phyloP scores from a whole-genome alignment of 2,888 invertebrate species.

The Volucella inanis region DNA sequence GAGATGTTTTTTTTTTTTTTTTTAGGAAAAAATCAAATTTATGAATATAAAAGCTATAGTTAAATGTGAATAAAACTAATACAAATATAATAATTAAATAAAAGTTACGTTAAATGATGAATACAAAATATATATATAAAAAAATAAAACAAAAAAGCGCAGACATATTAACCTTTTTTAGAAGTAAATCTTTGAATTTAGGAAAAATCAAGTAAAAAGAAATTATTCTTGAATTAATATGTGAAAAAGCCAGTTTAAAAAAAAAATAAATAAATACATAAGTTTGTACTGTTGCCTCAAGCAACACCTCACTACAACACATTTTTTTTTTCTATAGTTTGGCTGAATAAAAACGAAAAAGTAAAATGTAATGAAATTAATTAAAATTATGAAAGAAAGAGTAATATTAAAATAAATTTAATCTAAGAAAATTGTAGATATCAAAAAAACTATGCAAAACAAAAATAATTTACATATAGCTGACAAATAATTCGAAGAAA shows the following conservation, averaged over 20 bases:
- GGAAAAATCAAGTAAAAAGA: conserved; percentile 62
- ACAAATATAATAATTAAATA: conserved; percentile 67
- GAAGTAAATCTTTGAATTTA: conserved; percentile 65
- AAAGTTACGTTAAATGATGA: conserved; percentile 64
- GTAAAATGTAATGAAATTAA: conserved; percentile 28
- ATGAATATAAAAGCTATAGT: conserved; percentile 68
- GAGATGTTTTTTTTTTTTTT: conserved; percentile 61
- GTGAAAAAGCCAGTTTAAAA: conserved; percentile 55
- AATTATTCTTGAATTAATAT: conserved; percentile 64
- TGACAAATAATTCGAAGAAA: conserved; percentile 58
- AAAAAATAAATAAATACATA: conserved; percentile 13
- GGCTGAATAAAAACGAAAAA: conserved; percentile 29
- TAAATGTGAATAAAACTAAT: conserved; percentile 66
- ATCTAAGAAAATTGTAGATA: conserved; percentile 71
- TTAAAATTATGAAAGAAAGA: conserved; percentile 44
- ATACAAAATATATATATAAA: conserved; percentile 46
- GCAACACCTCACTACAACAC: conserved; percentile 56
- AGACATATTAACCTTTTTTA: conserved; percentile 73
- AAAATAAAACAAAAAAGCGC: conserved; percentile 49
- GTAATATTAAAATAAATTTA: conserved; percentile 68
- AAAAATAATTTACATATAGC: conserved; percentile 44
- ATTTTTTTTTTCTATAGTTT: conserved; percentile 52
- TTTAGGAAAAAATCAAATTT: conserved; percentile 68
- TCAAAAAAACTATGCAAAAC: conserved; percentile 53
- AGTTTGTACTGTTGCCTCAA: conserved; percentile 70